Evolutionary conservation across 2,888 invertebrate genomes (phyloP), one percentile per base, ranked within the genome.

Genomic region (Cheilosia grossa): DNA sequence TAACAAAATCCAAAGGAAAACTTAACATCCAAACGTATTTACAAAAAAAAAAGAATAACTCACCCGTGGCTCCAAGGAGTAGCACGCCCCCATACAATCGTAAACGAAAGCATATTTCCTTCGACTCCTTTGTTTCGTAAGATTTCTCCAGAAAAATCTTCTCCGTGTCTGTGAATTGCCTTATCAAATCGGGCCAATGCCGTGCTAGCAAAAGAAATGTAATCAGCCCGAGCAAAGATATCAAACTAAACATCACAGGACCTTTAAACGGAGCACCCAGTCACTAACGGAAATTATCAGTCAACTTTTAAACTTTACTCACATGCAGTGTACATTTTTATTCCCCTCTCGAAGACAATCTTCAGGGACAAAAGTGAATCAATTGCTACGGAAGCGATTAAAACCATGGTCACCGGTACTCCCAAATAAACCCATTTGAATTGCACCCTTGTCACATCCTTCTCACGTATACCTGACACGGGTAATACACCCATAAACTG

Each of bases 401-500:
- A 73, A 5, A 88, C 53, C 15, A 89, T 4, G 42, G 90, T 87
- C 9, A 89, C 70, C 7, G 89, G 13, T 0, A 89, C 61, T 0
- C 88, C 72, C 19, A 88, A 30, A 6, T 90, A 89, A 2, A 87
- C n/a, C 92, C 91, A 91, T 15, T 88, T 88, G 58, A 91, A 91
- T 2, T 87, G 74, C 1, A 91, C 89, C 9, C 88, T 87, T 21
- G 88, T 86, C 24, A 88, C 90, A 58, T 93, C 91, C 1, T 90
- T 89, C 1, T 91, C 91, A 87, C 90, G 91, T 13, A 93, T 87
- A 0, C 93, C 93, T 42, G 89, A 88, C 0, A 94, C 92, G 0
- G 94, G 94, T 87, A 94, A 88, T 17, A 94, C 89, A 27, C 93
- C 93, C 82, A 94, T 93, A 70, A 92, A 92, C 87, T 93, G 93